Percentiles rank a stretch among this genome's conserved stretches.
Evolutionary conservation across 2,888 invertebrate species (phyloP).

Genomic region (Heliconius cydno): DNA sequence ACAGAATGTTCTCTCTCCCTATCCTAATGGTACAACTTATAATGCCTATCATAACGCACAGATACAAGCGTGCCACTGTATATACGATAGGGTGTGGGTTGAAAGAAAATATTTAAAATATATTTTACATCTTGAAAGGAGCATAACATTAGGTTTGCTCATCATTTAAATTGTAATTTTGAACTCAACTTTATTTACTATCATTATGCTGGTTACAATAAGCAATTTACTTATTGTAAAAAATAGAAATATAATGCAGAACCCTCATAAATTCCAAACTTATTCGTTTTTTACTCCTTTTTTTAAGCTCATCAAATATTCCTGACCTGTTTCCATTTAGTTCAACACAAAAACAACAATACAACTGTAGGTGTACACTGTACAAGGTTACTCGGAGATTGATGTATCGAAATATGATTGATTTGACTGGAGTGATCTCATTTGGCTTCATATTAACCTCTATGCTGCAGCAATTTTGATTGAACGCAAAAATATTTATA

Average conservation of each 20-base stretch:
- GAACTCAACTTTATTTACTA: too few species aligned
- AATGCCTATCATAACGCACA: too few species aligned
- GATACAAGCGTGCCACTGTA: too few species aligned
- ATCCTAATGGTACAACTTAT: too few species aligned
- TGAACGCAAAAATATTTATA: not conserved
- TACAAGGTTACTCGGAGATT: slow-evolving; percentile 62
- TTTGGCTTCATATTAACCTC: slow-evolving; percentile 68
- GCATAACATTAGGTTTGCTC: too few species aligned
- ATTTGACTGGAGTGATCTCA: slow-evolving; percentile 73
- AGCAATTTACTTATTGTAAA: too few species aligned
- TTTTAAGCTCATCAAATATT: not conserved
- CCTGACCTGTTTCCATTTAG: not conserved
- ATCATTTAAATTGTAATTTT: too few species aligned
- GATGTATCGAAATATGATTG: slow-evolving; percentile 74
- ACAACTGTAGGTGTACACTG: slow-evolving; percentile 50
- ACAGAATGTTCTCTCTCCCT: too few species aligned
- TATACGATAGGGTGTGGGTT: too few species aligned
- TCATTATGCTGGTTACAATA: too few species aligned
- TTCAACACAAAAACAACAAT: slow-evolving; percentile 13
- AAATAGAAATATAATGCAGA: not conserved
- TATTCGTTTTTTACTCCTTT: not conserved
- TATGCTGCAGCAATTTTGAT: slow-evolving; percentile 29
- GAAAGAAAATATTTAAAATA: too few species aligned
- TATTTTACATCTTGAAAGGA: too few species aligned
- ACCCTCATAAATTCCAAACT: not conserved